Conservation (phyloP, 1,140 invertebrate species). For the Drosophila subobscura region DNA sequence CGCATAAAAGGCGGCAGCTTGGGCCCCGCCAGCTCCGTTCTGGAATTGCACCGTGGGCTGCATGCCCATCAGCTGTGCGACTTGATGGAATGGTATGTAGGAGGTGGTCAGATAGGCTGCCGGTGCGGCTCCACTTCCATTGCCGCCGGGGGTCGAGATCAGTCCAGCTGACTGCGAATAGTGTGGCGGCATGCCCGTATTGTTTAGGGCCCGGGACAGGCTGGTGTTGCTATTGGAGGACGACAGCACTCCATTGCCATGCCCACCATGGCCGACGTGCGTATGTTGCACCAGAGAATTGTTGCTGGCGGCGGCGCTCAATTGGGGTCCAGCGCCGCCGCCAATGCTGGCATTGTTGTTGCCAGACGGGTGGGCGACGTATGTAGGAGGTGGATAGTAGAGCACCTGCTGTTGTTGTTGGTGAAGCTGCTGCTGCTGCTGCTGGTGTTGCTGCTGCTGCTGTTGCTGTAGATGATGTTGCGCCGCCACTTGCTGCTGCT, state of each 20-base stretch:
- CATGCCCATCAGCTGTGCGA: constrained; percentile 43
- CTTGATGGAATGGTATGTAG: constrained; percentile 55
- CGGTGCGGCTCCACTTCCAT: constrained; percentile 18
- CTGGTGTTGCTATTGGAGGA: constrained; percentile 43
- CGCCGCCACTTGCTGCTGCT: constrained; percentile 44
- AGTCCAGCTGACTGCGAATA: constrained; percentile 68
- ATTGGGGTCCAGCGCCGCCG: constrained; percentile 66
- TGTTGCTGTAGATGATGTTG: constrained; percentile 55
- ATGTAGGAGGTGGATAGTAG: constrained; percentile 47
- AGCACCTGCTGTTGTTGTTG: constrained; percentile 54
- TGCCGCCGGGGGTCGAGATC: constrained; percentile 47
- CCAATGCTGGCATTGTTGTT: constrained; percentile 55
- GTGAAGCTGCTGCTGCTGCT: constrained; percentile 51
- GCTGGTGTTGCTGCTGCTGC: constrained; percentile 44
- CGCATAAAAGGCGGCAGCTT: constrained; percentile 36
- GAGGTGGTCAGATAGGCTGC: constrained; percentile 42
- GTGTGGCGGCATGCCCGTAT: constrained; percentile 44
- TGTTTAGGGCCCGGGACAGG: constrained; percentile 50
- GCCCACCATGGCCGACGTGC: constrained; percentile 37
- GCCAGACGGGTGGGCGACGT: constrained; percentile 38
- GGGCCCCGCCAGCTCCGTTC: constrained; percentile 36
- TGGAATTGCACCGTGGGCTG: constrained; percentile 50
- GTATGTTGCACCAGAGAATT: constrained; percentile 44
- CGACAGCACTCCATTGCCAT: constrained; percentile 53
- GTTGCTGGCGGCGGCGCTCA: constrained; percentile 66